Evolutionary conservation across 2,113 vertebrate genomes (phyloP).

Genomic region (Lepus americanus): DNA sequence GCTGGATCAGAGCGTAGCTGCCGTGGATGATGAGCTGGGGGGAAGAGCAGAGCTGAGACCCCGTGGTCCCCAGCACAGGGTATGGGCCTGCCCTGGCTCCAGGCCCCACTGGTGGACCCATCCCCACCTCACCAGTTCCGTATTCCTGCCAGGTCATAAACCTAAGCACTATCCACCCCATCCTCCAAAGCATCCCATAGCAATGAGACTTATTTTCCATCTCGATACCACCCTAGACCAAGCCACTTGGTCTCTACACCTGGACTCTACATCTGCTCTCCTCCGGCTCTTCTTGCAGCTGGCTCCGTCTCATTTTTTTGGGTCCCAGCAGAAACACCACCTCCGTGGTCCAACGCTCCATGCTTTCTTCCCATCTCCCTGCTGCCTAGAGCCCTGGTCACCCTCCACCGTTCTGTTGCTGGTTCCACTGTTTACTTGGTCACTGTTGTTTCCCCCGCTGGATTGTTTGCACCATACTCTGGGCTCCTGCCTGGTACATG

Average conservation of each 20-base stretch:
- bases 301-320: not conserved
- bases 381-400: not conserved
- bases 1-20: slow-evolving; percentile 94
- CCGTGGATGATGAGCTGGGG: slow-evolving; percentile 94
- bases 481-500: not conserved
- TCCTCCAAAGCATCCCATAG: not conserved
- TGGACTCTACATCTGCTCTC: not conserved
- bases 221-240: not conserved
- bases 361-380: not conserved
- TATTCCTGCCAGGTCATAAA: not conserved
- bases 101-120: not conserved
- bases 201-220: not conserved
- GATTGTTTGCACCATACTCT: not conserved
- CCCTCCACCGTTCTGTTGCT: not conserved
- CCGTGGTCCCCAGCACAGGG: not conserved
- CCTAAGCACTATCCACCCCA: not conserved
- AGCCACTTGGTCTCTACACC: not conserved
- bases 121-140: not conserved
- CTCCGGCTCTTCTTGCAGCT: not conserved
- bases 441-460: not conserved
- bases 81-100: not conserved
- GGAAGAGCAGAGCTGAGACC: not conserved
- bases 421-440: not conserved
- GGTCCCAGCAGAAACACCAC: not conserved
- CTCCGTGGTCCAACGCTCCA: not conserved